Base-by-base conservation (phyloP, 2,888 invertebrate genomes). In the Timandra comae region DNA sequence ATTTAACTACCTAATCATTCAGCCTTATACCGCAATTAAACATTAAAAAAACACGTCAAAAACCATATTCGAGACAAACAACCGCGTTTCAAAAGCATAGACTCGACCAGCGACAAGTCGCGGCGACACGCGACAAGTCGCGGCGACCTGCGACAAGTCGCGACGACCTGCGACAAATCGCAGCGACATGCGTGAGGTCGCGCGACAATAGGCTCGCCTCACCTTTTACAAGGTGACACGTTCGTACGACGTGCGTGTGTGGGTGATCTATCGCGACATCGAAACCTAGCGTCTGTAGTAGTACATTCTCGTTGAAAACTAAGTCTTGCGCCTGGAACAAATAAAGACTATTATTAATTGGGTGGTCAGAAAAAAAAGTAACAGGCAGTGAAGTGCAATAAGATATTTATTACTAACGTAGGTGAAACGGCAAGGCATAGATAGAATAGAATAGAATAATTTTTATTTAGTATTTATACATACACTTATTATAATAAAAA, bases 191-290 rank as follows among this genome's bases (percentile, higher is more conserved):
- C 36, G 39, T 28, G 16, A 33, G 40, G 35, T 19, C 34, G 16
- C 16, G 33, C 30, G 38, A 38, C 39, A 39, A 61, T 51, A 58
- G 65, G 59, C 62, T 49, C 63, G 73, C 67, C 81, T 84, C 87
- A 96, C 96, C 97, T 92, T 95, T 92, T 46, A 98, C 96, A 75
- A 98, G 90, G 82, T 97, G 95, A 87, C 98, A 98, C 70, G 97
- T 96, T 69, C 94, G 92, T 36, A 99, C 96, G 50, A 99, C 97
- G 84, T 96, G 95, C 20, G 97, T 96, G 78, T 99, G 98, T 2
- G 99, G 99, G 87, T 99, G 98, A 82, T 98, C 98, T 63, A 99
- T 97, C 50, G 95, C 96, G 41, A 99, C 95, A 86, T 98, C 98
- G 86, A 99, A 99, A 45, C 98, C 98, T 71, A 99, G 88, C 7